phyloP scores from a whole-genome alignment of 2,113 vertebrate genomes.

The Candoia aspera region DNA sequence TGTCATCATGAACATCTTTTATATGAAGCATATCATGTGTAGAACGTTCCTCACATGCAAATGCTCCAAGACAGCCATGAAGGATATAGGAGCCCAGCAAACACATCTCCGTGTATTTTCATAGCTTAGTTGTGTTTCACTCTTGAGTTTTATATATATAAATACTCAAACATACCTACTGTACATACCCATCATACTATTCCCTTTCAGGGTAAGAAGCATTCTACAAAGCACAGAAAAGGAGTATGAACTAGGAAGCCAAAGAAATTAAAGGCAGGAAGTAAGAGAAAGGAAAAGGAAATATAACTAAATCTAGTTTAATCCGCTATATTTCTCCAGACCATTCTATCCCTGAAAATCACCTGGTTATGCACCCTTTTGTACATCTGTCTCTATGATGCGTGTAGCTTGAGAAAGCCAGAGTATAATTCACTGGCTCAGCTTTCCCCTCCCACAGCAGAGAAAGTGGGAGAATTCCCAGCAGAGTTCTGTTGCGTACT shows the following conservation, averaged over 20 bases:
- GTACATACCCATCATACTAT: not conserved
- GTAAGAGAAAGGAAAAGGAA: not conserved
- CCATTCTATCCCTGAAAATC: not conserved
- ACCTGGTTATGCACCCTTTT: not conserved
- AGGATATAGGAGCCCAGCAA: not conserved
- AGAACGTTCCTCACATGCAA: not conserved
- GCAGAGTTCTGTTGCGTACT: conserved; percentile 25
- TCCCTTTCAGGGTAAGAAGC: not conserved
- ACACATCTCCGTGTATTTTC: not conserved
- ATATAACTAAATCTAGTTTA: not conserved
- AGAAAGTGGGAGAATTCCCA: not conserved
- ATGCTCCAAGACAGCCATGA: not conserved
- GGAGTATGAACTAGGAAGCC: not conserved
- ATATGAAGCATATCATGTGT: not conserved
- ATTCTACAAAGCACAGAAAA: not conserved
- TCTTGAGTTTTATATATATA: not conserved
- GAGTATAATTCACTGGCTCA: not conserved
- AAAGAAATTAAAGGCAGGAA: not conserved
- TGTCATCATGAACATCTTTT: not conserved
- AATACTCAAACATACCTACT: not conserved
- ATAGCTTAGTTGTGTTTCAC: not conserved
- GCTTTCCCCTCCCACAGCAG: conserved; percentile 23
- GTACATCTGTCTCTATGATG: not conserved
- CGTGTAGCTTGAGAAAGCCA: accelerated
- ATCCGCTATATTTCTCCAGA: not conserved